These are phyloP conservation scores for Choreutis nemorana DNA, from an alignment of 2,888 invertebrate genomes.

Conservation along the genomic window DNA sequence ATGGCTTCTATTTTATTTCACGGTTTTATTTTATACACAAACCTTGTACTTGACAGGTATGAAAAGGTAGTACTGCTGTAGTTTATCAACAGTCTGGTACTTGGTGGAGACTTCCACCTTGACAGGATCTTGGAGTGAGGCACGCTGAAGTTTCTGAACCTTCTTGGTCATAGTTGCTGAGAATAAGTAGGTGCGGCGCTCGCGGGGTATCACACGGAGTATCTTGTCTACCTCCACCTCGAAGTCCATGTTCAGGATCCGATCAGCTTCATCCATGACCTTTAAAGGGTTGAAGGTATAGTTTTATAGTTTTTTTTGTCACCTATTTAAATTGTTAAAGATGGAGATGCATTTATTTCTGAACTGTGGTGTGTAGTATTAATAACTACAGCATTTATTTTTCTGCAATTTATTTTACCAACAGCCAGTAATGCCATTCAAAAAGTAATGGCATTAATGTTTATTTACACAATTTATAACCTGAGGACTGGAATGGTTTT, in stretches of 20 bases:
- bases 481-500: no score
- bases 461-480: no score
- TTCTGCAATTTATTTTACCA: neutral
- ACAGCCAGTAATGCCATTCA: no score
- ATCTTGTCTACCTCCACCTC: slow-evolving; percentile 98
- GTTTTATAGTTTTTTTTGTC: neutral
- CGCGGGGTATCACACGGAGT: slow-evolving; percentile 86
- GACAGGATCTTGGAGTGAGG: slow-evolving; percentile 92
- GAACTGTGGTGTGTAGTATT: no score
- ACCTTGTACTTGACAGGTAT: slow-evolving; percentile 96
- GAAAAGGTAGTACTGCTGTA: slow-evolving; percentile 94
- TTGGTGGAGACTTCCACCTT: slow-evolving; percentile 96
- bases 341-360: no score
- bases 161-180: slow-evolving; percentile 99
- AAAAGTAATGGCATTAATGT: no score
- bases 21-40: no score
- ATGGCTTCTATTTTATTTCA: no score
- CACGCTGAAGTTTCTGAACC: slow-evolving; percentile 93
- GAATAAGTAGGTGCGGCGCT: slow-evolving; percentile 91
- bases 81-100: slow-evolving; percentile 97
- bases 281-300: slow-evolving; percentile 19
- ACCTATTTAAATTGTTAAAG: no score
- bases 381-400: no score
- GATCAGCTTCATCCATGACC: slow-evolving; percentile 99
- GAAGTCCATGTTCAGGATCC: slow-evolving; percentile 99